Percentiles rank a stretch among this genome's conserved stretches.
Conservation (phyloP, 2,797 vertebrate species). For the Eleutherodactylus coqui region DNA sequence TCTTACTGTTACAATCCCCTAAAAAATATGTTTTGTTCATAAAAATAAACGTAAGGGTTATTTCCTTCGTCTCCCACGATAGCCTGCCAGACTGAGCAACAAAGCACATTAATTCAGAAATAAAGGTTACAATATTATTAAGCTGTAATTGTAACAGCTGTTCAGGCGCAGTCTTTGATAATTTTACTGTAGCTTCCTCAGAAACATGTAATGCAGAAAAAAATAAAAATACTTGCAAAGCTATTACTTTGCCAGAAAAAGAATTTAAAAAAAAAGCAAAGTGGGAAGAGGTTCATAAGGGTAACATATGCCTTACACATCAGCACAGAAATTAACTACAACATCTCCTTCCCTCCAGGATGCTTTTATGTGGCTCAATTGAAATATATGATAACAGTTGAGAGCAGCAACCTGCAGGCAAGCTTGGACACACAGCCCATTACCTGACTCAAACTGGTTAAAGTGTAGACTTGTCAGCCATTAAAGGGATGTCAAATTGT, state of each 20-base stretch:
- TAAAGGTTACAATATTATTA: conserved; percentile 53
- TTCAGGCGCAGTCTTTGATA: conserved; percentile 30
- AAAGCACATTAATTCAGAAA: conserved; percentile 17
- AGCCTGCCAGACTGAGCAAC: conserved; percentile 10
- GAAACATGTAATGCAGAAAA: conserved; percentile 6
- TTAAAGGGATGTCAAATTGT: conserved; percentile 58
- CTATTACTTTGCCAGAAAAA: conserved; percentile 39
- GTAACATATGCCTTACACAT: conserved; percentile 54
- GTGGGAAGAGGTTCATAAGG: conserved; percentile 58
- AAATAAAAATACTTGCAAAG: conserved; percentile 43
- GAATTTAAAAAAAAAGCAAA: conserved; percentile 22
- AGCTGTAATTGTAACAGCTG: conserved; percentile 6
- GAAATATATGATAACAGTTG: conserved; percentile 45
- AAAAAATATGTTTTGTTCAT: background rate
- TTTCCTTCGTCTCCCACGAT: background rate
- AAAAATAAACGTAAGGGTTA: background rate
- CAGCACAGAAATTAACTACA: conserved; percentile 1
- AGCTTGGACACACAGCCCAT: conserved; percentile 48
- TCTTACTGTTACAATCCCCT: background rate
- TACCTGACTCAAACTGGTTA: conserved; percentile 62
- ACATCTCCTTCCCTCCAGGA: background rate
- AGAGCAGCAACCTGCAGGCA: conserved; percentile 61
- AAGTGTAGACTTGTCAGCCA: conserved; percentile 61
- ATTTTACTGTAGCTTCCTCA: conserved; percentile 31
- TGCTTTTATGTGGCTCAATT: conserved; percentile 21